Conservation (phyloP, 2,888 invertebrate genomes). For the Xiphydria camelus region DNA sequence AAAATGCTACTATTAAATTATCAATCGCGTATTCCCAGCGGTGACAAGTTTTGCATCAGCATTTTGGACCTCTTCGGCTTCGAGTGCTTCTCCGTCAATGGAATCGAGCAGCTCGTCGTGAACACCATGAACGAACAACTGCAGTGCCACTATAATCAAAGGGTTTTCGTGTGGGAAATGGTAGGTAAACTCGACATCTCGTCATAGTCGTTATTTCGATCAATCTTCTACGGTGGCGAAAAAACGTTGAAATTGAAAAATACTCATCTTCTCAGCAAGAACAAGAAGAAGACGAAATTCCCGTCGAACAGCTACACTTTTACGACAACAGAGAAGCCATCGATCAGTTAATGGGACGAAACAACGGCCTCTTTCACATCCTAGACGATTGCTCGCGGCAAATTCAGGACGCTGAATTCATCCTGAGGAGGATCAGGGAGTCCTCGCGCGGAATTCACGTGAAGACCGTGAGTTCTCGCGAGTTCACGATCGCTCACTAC, state of each 20-base stretch:
- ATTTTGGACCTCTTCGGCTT: conserved; percentile 90
- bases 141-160: conserved; percentile 91
- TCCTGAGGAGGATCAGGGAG: conserved; percentile 67
- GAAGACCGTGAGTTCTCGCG: conserved; percentile 64
- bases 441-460: conserved; percentile 63
- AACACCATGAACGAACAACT: conserved; percentile 92
- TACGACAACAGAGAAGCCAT: conserved; percentile 88
- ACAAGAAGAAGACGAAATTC: conserved; percentile 77
- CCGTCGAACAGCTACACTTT: conserved; percentile 72
- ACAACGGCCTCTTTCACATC: conserved; percentile 79
- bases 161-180: conserved; percentile 91
- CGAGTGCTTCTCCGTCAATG: conserved; percentile 86
- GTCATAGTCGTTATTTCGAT: too few relatives aligned
- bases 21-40: conserved; percentile 75
- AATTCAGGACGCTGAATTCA: conserved; percentile 70
- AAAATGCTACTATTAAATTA: too few relatives aligned
- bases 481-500: conserved; percentile 87
- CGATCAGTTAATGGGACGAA: conserved; percentile 84
- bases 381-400: conserved; percentile 86
- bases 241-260: too few relatives aligned
- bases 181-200: too few relatives aligned
- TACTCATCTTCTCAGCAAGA: conserved; percentile 62
- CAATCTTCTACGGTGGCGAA: too few relatives aligned
- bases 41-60: conserved; percentile 79
- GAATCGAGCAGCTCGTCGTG: conserved; percentile 84